Conservation (phyloP, 2,888 invertebrate genomes). For the Steinernema hermaphroditum region DNA sequence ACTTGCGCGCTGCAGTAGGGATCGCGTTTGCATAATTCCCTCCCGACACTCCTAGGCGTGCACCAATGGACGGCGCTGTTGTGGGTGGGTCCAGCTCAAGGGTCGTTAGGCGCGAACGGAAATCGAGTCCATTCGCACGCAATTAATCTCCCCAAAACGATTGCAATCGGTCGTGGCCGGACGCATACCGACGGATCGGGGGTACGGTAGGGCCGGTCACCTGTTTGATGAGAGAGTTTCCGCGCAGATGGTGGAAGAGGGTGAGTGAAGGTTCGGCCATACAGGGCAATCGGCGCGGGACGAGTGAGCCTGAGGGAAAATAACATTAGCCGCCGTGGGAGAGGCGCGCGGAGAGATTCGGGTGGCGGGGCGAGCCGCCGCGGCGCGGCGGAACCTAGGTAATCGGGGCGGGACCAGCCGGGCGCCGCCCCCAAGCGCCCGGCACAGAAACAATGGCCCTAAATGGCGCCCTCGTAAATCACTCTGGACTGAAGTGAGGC, state of each 20-base stretch:
- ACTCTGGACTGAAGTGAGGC: too few species aligned
- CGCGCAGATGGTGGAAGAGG: conserved; percentile 60
- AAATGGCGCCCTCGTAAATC: too few species aligned
- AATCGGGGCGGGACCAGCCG: not conserved
- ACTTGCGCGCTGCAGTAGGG: too few species aligned
- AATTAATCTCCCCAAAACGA: conserved; percentile 6
- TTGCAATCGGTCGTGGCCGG: not conserved
- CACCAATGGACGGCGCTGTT: not conserved
- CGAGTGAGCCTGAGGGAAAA: conserved; percentile 25
- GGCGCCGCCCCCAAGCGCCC: conserved; percentile 6
- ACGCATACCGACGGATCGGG: too few species aligned
- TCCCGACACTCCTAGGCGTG: too few species aligned
- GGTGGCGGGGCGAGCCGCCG: not conserved
- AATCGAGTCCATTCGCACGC: conserved; percentile 11
- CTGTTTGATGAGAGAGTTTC: conserved; percentile 61
- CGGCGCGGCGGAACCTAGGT: conserved; percentile 2
- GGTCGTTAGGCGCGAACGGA: conserved; percentile 17
- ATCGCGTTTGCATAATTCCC: too few species aligned
- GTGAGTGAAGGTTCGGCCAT: conserved; percentile 57
- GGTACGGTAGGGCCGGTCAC: conserved; percentile 41
- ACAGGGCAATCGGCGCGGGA: conserved; percentile 24
- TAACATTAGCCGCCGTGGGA: conserved; percentile 25
- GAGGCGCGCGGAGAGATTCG: not conserved
- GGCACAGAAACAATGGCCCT: too few species aligned
- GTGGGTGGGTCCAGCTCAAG: not conserved